Evolutionary conservation across 2,113 vertebrate genomes (phyloP).

Genomic region (Myrmophylax atrothorax): DNA sequence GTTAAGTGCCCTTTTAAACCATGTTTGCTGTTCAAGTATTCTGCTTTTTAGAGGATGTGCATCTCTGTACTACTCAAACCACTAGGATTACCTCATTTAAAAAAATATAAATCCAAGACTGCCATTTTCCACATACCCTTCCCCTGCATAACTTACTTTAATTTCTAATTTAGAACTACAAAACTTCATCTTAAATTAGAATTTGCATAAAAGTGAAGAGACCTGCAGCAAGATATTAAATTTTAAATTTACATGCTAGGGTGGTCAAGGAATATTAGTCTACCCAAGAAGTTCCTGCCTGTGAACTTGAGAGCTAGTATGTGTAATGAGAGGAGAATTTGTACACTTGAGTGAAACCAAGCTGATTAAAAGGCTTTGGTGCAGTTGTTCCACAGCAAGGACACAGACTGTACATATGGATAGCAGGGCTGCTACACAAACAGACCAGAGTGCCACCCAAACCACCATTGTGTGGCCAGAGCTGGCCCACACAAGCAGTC

Average conservation of each 20-base stretch:
- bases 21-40: background rate
- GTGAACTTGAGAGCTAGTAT: slow-evolving; percentile 66
- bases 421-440: background rate
- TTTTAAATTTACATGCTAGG: slow-evolving; percentile 73
- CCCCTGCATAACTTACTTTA: background rate
- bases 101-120: slow-evolving; percentile 27
- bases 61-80: background rate
- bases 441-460: background rate
- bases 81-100: slow-evolving; percentile 3
- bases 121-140: background rate
- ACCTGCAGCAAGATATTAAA: slow-evolving; percentile 74
- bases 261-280: slow-evolving; percentile 71
- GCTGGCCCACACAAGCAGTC: background rate
- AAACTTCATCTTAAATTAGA: slow-evolving; percentile 65
- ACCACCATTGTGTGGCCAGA: background rate
- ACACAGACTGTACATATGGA: background rate
- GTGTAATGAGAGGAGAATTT: slow-evolving; percentile 72
- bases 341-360: slow-evolving; percentile 66
- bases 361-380: slow-evolving; percentile 71
- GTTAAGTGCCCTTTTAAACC: background rate
- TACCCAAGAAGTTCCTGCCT: slow-evolving; percentile 60
- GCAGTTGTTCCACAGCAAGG: slow-evolving; percentile 2
- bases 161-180: slow-evolving; percentile 74
- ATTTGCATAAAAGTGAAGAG: slow-evolving; percentile 77
- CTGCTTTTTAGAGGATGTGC: background rate